phyloP scores from a whole-genome alignment of 2,888 invertebrate species.

The Dicyrtomina minuta region DNA sequence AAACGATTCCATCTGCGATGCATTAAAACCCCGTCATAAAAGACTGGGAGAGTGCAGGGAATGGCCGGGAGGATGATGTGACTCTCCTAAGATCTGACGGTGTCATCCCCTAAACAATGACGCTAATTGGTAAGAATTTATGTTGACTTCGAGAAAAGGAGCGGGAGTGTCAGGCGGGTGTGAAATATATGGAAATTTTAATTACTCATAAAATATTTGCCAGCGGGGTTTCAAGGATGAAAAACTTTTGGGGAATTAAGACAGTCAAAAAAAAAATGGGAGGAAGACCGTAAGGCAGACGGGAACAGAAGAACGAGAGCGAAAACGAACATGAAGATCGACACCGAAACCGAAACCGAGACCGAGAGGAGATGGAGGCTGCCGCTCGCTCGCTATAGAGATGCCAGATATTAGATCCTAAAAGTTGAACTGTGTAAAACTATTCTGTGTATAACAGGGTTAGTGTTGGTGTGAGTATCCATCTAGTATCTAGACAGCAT shows the following conservation, averaged over 20 bases:
- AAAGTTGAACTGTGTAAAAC: no score
- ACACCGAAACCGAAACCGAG: no score
- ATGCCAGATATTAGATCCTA: no score
- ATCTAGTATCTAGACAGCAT: neutral
- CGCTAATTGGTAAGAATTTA: slow-evolving; percentile 46
- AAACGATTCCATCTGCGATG: slow-evolving; percentile 26
- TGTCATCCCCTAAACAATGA: slow-evolving; percentile 39
- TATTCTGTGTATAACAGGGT: no score
- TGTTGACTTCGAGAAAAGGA: slow-evolving; percentile 29
- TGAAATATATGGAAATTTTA: slow-evolving; percentile 52
- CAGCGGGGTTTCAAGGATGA: slow-evolving; percentile 28
- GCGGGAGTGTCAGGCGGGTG: slow-evolving; percentile 37
- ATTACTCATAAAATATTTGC: slow-evolving; percentile 51
- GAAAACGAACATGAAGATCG: neutral
- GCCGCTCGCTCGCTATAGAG: neutral
- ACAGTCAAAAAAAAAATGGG: neutral
- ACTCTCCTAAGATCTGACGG: slow-evolving; percentile 23
- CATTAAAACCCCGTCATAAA: slow-evolving; percentile 21
- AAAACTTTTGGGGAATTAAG: slow-evolving; percentile 26
- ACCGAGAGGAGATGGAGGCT: slow-evolving; percentile 6
- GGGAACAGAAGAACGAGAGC: slow-evolving; percentile 1
- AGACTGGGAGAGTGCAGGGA: slow-evolving; percentile 2
- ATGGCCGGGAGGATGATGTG: neutral
- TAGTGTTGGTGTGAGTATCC: no score
- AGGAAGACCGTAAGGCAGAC: neutral